These are phyloP conservation scores for Meriones unguiculatus DNA, from an alignment of 2,113 vertebrate species.

Conservation along the genomic window DNA sequence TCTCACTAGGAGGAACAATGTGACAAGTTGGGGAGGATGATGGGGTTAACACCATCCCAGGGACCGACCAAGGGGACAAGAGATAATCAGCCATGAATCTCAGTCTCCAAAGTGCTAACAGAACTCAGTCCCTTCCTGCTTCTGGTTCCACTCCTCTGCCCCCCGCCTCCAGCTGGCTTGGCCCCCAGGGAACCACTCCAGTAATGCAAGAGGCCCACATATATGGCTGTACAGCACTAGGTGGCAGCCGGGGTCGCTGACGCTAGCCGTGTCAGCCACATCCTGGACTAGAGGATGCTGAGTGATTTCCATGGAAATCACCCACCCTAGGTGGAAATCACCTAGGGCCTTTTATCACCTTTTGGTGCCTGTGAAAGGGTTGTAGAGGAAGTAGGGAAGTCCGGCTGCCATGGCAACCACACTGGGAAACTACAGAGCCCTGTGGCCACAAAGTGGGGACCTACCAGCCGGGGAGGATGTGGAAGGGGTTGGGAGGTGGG, in stretches of 20 bases:
- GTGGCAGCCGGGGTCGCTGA: background rate
- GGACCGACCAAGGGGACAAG: background rate
- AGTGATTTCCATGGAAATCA: conserved; percentile 69
- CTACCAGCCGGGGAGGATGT: background rate
- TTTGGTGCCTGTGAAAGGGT: background rate
- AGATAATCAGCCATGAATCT: background rate
- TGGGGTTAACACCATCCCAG: background rate
- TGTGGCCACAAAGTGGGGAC: background rate
- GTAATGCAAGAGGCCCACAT: background rate
- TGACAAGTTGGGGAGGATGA: background rate
- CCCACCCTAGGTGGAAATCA: conserved; percentile 37
- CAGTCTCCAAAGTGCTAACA: background rate
- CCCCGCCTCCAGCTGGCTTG: background rate
- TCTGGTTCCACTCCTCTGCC: accelerated
- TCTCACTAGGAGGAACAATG: background rate
- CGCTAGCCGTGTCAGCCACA: background rate
- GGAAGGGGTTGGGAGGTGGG: background rate
- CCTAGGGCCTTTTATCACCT: background rate
- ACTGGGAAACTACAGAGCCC: background rate
- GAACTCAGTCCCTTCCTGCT: background rate
- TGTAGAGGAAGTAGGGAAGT: conserved; percentile 40
- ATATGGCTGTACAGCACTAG: background rate
- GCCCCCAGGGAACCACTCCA: background rate
- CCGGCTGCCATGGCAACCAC: background rate
- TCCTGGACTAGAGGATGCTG: background rate